Evolutionary conservation across 2,113 vertebrate species (phyloP).

Genomic region (Cheirogaleus medius): DNA sequence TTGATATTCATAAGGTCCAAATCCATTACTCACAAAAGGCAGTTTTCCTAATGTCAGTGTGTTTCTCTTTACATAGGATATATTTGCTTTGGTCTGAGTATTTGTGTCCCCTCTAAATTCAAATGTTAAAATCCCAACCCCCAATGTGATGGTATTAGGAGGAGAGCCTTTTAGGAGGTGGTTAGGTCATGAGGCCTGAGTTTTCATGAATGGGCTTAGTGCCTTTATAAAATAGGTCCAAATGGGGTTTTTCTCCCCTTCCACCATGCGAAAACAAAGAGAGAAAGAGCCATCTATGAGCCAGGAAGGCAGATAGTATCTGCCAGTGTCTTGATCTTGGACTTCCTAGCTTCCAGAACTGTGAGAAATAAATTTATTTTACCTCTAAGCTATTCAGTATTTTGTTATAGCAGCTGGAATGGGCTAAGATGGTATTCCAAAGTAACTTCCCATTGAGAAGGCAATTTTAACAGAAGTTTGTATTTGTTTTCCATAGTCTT

Average conservation of each 20-base stretch:
- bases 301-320: neutral
- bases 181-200: neutral
- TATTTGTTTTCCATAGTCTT: neutral
- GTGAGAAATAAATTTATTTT: neutral
- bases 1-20: conserved; percentile 47
- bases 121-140: neutral
- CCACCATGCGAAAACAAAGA: neutral
- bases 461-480: neutral
- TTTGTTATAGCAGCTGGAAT: neutral
- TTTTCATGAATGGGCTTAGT: neutral
- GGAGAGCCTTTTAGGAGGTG: neutral
- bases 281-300: accelerated
- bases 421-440: neutral
- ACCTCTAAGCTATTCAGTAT: neutral
- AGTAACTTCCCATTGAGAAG: conserved; percentile 45
- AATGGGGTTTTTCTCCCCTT: too few relatives aligned
- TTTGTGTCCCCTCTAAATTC: neutral
- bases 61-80: conserved; percentile 39
- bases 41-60: conserved; percentile 10
- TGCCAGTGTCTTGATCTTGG: neutral
- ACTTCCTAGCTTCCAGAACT: neutral
- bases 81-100: neutral
- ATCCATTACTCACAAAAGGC: conserved; percentile 38
- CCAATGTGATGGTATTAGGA: neutral
- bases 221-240: neutral